Base-by-base conservation (phyloP, 2,113 vertebrate species). In the Poecilia latipinna region DNA sequence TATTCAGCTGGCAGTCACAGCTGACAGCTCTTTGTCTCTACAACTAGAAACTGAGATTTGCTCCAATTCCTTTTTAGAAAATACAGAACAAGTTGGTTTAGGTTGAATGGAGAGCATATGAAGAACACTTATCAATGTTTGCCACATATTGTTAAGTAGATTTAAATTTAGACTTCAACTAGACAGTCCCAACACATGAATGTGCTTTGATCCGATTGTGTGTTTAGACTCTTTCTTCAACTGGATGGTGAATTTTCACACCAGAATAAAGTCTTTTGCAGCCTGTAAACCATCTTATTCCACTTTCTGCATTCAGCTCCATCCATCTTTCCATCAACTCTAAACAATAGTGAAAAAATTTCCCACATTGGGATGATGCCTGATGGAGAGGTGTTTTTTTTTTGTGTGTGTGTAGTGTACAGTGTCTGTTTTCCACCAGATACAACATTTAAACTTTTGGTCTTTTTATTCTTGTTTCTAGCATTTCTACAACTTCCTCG, bases 401-500 rank as follows among this genome's bases (percentile, higher is more conserved):
- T 51, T 51, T 51, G 13, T 12, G 0, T 54, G 24, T 54, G 39
- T 42, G n/a, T n/a, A n/a, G n/a, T n/a, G n/a, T n/a, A n/a, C n/a
- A n/a, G n/a, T n/a, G 44, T 48, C 15, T 4, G 42, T 44, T 44
- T 64, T 35, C 12, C 12, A 22, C 4, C 28, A 24, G 2, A 31
- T 60, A 4, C 65, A 42, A 73, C 13, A 22, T 11, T 51, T 2
- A 4, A 15, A 8, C 17, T 3, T 17, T 48, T 63, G 44, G 28
- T 8, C 8, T 82, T 37, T 15, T 68, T 70, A 26, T 82, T 15
- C 48, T 75, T 79, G 2, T 48, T 79, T 63, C n/a, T 33, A 93
- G 92, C 91, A 92, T 90, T 93, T 93, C 83, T 91, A 88, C 76
- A 70, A 91, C 82, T 93, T 93, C 76, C 82, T 93, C 5, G 80